Evolutionary conservation across 1,140 invertebrate genomes (phyloP), one percentile per base, ranked within the genome.

Genomic region (Spodoptera frugiperda): DNA sequence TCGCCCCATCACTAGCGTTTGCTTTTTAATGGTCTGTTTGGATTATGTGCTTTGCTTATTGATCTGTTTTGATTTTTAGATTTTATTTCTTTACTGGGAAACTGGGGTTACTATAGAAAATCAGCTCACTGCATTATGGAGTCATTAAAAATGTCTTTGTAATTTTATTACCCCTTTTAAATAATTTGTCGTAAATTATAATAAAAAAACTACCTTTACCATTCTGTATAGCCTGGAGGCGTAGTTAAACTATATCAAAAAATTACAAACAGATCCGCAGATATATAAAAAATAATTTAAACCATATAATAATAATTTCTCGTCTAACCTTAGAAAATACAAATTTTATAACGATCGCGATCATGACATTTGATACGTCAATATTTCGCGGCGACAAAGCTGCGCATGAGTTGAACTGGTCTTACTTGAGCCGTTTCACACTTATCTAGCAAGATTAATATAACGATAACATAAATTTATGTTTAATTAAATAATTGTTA

Each of bases 1-100:
- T 74, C 65, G 49, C 71, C 61, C 67, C 63, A 74, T 77, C 76
- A 81, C 73, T 72, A 55, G 30, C 19, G 25, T 49, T 53, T 25
- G 46, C 46, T 39, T 75, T 75, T 65, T 57, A 21, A 49, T 73
- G 44, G 49, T 33, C 30, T 51, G 14, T 53, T 70, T 55, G 12
- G 14, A 53, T 51, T 68, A 12, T 15, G 17, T 15, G 46, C 51
- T 30, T 53, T 30, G 21, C 5, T n/a, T 12, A 15, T 68, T 68
- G 48, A 4, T 15, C 46, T 53, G 11, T 44, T 63, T 63, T n/a
- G 46, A 65, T 65, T 65, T 48, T 44, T n/a, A n/a, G 1, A 12
- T 61, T 39, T 6, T 15, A 61, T n/a, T 39, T 33, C 8, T 12
- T 33, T 33, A 57, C 33, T 57, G 12, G n/a, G 8, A 39, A 8